Base-by-base conservation (phyloP, 2,797 vertebrate genomes). In the Lithobates sylvaticus region DNA sequence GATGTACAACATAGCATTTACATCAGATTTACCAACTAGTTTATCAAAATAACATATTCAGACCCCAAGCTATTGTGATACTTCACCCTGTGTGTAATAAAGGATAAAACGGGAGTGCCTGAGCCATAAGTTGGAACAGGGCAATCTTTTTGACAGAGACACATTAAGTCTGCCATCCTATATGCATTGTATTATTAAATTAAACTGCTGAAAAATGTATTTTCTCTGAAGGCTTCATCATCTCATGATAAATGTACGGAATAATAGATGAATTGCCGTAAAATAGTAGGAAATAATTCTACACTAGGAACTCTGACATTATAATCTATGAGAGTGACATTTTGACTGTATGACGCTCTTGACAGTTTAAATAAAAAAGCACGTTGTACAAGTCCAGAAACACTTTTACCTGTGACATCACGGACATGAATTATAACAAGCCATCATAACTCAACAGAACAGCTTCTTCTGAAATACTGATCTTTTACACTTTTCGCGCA, bases 191-290 rank as follows among this genome's bases (percentile, higher is more conserved):
- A 84, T 87, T 79, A 79, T 81, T 87, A 87, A 87, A 87, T 87
- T 80, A 87, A 83, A 84, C 81, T 75, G 81, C 68, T 87, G 69
- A 79, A 87, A 86, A 87, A 87, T 78, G 69, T 68, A 87, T 87
- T 87, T 84, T 79, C 81, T 87, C 86, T 87, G 77, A 87, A 87
- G 86, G 86, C 86, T 87, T 71, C 69, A 61, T 84, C 47, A 76
- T 75, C 81, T 87, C 81, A 87, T 83, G 86, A 87, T 87, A 87
- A 87, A 87, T 87, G 86, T 87, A 87, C 83, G 64, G 76, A 87
- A 87, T 87, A 87, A 87, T 87, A 84, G 86, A 87, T 87, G 86
- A 87, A 79, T 84, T 84, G 81, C 86, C 58, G 70, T 87, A 87
- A 84, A 87, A 87, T 79, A 84, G 44, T 76, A 21, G 64, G 73